phyloP scores from a whole-genome alignment of 2,888 invertebrate species.

The Pheosia tremula region DNA sequence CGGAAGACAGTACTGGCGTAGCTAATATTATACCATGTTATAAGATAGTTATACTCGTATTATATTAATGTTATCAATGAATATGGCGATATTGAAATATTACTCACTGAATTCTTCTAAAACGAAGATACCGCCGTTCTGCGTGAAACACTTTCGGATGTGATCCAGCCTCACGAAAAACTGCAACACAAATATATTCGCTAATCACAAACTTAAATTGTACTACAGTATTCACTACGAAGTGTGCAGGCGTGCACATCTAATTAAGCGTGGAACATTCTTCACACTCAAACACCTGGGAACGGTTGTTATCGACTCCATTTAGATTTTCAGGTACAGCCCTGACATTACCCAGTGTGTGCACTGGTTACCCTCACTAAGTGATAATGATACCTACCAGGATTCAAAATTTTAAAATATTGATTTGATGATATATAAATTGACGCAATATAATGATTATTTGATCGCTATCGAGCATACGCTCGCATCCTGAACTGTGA shows the following conservation, averaged over 20 bases:
- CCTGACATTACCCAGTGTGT: neutral
- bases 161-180: slow-evolving; percentile 99
- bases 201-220: slow-evolving; percentile 6
- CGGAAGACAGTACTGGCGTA: no score
- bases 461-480: no score
- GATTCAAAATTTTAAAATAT: no score
- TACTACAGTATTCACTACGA: slow-evolving; percentile 4
- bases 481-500: no score
- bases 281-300: slow-evolving; percentile 3
- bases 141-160: slow-evolving; percentile 99
- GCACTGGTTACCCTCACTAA: no score
- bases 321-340: neutral
- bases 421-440: no score
- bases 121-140: slow-evolving; percentile 99
- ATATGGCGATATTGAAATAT: no score
- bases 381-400: no score
- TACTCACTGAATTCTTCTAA: slow-evolving; percentile 99
- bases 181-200: slow-evolving; percentile 87
- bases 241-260: slow-evolving; percentile 32
- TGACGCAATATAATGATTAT: no score
- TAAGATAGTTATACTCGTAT: no score
- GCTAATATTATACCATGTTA: no score
- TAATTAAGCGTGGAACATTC: slow-evolving; percentile 22
- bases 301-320: neutral
- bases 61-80: no score